Evolutionary conservation across 2,888 invertebrate genomes (phyloP), one percentile per base, ranked within the genome.

Genomic region (Lysandra coridon): DNA sequence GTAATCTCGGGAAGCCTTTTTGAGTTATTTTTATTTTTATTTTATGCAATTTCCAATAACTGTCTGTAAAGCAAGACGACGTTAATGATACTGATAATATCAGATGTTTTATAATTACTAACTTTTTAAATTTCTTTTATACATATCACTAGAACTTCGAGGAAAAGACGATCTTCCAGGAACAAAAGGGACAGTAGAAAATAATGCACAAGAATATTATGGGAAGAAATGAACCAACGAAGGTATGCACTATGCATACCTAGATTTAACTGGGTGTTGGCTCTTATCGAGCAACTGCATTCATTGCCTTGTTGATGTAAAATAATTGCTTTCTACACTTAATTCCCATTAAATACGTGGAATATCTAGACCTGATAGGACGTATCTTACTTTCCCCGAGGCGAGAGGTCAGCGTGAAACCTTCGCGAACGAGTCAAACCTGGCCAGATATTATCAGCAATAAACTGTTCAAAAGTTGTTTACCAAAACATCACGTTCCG

Each of bases 301-400:
- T 69, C 69, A 69, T 69, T 69, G 37, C 69, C 69, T 69, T 69
- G 37, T 30, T 40, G 40, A n/a, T 44, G 44, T 44, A 23, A 74
- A 44, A 74, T 40, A 73, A 73, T 74, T 57, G 30, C 76, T 53
- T 76, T 76, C 76, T 57, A 75, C 4, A 76, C 57, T 57, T 57
- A 49, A 76, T 49, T 23, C 75, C 76, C 57, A 53, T 76, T 57
- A 49, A 49, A 53, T 53, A 76, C 76, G 33, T 37, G 53, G 53
- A 49, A 57, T 76, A 53, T 76, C 76, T 30, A 53, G 53, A 76
- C 76, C 53, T 76, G 78, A 78, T 78, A 78, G 81, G 80, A 79
- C 80, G 82, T 82, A 82, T 79, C 78, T 62, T 78, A 82, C 83
- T 83, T 83, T 83, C 83, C 80, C 83, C 79, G 80, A 82, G 82